Evolutionary conservation across 2,888 invertebrate species (phyloP).

Genomic region (Vannuccia rotundouncinata): DNA sequence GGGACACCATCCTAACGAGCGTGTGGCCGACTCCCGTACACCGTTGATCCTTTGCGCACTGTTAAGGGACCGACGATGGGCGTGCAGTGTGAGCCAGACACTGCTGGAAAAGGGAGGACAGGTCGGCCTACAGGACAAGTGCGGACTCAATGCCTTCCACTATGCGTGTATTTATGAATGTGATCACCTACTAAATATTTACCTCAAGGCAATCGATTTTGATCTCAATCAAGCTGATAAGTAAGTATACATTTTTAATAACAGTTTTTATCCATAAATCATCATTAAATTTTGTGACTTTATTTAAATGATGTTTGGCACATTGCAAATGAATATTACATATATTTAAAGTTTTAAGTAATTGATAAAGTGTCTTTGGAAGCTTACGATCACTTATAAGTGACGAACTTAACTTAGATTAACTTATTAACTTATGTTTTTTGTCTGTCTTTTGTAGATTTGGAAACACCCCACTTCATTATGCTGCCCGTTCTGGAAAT

Average conservation of each 20-base stretch:
- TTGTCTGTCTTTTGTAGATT: not conserved
- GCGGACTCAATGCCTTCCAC: slow-evolving; percentile 51
- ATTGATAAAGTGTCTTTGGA: too few species aligned
- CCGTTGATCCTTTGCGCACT: slow-evolving; percentile 51
- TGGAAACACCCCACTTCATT: slow-evolving; percentile 54
- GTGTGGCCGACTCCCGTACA: slow-evolving; percentile 47
- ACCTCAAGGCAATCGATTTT: slow-evolving; percentile 51
- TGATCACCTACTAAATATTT: slow-evolving; percentile 44
- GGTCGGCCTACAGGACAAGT: slow-evolving; percentile 45
- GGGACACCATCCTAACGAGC: slow-evolving; percentile 45
- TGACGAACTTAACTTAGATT: too few species aligned
- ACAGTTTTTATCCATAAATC: not conserved
- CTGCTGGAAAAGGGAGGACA: slow-evolving; percentile 51
- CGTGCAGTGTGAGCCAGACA: slow-evolving; percentile 49
- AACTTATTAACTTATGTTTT: too few species aligned
- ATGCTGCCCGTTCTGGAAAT: slow-evolving; percentile 48
- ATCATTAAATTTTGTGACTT: too few species aligned
- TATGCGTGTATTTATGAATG: slow-evolving; percentile 51
- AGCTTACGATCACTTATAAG: too few species aligned
- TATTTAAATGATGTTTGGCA: too few species aligned
- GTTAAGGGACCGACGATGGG: slow-evolving; percentile 49
- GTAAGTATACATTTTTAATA: slow-evolving; percentile 28
- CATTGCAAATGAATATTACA: too few species aligned
- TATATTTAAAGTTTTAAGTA: too few species aligned
- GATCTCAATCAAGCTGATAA: slow-evolving; percentile 48